Percentiles rank a stretch among this genome's conserved stretches.
Conservation (phyloP, 2,113 vertebrate species). For the Cottus gobio region DNA sequence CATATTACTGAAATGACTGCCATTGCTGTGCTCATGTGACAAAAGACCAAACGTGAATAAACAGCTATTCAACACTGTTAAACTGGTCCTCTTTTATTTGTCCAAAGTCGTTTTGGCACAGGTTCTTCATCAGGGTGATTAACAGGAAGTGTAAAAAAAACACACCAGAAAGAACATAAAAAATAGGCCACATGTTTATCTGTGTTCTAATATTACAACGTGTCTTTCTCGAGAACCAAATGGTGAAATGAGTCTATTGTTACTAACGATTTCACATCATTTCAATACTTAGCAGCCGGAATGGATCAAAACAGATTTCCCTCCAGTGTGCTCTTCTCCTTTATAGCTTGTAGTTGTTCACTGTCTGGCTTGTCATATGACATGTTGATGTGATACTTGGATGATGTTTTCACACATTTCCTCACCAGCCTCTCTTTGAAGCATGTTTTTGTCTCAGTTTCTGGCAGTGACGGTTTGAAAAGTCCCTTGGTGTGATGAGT, state of each 20-base stretch:
- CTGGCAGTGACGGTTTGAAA: conserved; percentile 31
- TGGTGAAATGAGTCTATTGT: neutral
- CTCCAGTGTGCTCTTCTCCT: conserved; percentile 3
- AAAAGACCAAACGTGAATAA: neutral
- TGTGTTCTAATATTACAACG: neutral
- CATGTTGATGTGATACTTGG: conserved; percentile 32
- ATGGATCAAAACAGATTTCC: conserved; percentile 13
- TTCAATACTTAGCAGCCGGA: neutral
- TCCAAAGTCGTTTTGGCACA: neutral
- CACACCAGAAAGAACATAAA: neutral
- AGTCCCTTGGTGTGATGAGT: conserved; percentile 26
- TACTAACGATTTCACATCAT: neutral
- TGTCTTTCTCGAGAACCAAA: conserved; percentile 3
- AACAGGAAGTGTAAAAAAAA: neutral
- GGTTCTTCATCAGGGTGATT: too few species aligned
- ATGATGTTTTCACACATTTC: conserved; percentile 29
- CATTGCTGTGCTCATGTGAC: neutral
- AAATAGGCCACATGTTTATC: neutral
- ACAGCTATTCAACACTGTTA: neutral
- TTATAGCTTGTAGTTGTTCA: neutral
- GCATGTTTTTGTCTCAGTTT: conserved; percentile 4
- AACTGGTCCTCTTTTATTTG: neutral
- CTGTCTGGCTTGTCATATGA: conserved; percentile 8
- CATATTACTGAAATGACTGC: neutral
- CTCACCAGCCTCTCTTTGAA: conserved; percentile 23